These are phyloP conservation scores for Cotesia typhae DNA, from an alignment of 1,140 invertebrate species.

Conservation along the genomic window DNA sequence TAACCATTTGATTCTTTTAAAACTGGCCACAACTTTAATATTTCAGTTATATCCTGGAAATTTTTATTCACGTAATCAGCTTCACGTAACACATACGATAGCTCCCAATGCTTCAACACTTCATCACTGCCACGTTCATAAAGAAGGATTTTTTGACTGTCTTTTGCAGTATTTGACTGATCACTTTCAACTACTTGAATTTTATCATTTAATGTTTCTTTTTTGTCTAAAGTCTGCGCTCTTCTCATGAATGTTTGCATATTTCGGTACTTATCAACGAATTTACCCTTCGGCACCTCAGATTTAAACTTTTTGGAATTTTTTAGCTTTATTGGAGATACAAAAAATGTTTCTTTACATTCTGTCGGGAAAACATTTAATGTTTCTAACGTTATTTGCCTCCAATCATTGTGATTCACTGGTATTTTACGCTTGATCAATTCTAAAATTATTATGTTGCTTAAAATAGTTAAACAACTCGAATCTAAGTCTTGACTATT, in stretches of 20 bases:
- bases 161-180: neutral
- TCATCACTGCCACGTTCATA: neutral
- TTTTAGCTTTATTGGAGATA: neutral
- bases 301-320: neutral
- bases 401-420: neutral
- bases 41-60: no score
- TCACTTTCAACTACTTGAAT: neutral
- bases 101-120: neutral
- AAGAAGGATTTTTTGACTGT: neutral
- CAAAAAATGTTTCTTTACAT: conserved; percentile 4
- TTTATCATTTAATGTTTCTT: neutral
- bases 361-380: neutral
- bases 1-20: no score
- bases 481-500: no score
- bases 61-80: no score
- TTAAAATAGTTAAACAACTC: no score
- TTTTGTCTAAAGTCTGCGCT: neutral
- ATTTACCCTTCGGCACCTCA: neutral
- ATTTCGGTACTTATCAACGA: conserved; percentile 1
- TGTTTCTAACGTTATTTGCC: neutral
- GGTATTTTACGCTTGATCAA: neutral
- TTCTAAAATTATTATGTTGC: no score
- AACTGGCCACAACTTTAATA: no score
- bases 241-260: conserved; percentile 1
- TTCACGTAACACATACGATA: no score